These are phyloP conservation scores for Diaprepes abbreviatus DNA, from an alignment of 2,888 invertebrate species.

Conservation along the genomic window DNA sequence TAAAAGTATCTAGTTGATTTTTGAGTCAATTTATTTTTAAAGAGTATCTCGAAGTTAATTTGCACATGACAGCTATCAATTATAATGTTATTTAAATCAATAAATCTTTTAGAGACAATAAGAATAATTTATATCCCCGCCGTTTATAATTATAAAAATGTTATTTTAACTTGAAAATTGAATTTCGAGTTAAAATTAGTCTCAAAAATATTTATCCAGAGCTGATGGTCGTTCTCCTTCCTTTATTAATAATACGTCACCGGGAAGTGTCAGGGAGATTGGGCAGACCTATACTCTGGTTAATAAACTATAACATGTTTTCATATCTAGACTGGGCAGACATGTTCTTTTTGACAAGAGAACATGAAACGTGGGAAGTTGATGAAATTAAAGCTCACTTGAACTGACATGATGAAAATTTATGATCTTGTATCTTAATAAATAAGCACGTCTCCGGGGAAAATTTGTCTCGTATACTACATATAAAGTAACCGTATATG, in stretches of 20 bases:
- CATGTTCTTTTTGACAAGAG: not conserved
- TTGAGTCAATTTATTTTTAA: too few species aligned
- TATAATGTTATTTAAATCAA: too few species aligned
- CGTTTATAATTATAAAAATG: too few species aligned
- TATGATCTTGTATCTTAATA: not conserved
- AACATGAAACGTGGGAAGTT: not conserved
- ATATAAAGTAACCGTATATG: not conserved
- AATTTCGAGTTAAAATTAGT: too few species aligned
- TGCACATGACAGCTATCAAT: too few species aligned
- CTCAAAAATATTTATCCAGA: too few species aligned
- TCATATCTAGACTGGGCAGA: not conserved
- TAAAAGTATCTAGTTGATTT: too few species aligned
- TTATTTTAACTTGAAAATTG: too few species aligned
- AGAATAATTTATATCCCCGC: too few species aligned
- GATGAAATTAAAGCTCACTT: conserved; percentile 8
- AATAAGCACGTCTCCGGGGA: not conserved
- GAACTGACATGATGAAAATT: conserved; percentile 14
- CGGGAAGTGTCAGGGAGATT: not conserved
- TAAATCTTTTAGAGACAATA: too few species aligned
- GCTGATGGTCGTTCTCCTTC: not conserved
- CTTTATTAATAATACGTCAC: not conserved
- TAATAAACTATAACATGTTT: not conserved
- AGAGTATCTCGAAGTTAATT: too few species aligned
- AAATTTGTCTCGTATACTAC: not conserved
- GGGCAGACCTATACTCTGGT: not conserved